phyloP scores from a whole-genome alignment of 2,888 invertebrate species.

The Scelioninae gen. 1 region DNA sequence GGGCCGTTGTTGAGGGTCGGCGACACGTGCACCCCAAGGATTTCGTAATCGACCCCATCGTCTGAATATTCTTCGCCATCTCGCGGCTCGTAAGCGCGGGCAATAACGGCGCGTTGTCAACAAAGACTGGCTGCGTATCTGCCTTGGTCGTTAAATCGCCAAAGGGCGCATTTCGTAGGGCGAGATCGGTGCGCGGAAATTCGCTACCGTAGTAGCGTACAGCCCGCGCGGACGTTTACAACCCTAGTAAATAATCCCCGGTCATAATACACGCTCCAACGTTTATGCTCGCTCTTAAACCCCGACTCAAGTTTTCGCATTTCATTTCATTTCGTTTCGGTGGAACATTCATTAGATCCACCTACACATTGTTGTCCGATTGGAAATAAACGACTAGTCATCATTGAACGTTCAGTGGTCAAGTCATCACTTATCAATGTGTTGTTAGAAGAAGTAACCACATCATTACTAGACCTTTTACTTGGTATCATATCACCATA shows the following conservation, averaged over 20 bases:
- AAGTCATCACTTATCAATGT: too few relatives aligned
- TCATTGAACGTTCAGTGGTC: too few relatives aligned
- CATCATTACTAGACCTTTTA: too few relatives aligned
- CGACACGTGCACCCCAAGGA: conserved; percentile 54
- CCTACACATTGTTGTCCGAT: too few relatives aligned
- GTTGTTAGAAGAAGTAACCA: too few relatives aligned
- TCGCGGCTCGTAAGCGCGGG: too few relatives aligned
- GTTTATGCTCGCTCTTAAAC: conserved; percentile 52
- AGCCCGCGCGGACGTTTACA: conserved; percentile 78
- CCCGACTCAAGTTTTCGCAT: conserved; percentile 45
- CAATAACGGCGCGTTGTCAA: conserved; percentile 77
- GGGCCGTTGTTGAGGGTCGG: conserved; percentile 48
- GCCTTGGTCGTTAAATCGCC: conserved; percentile 79
- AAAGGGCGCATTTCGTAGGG: conserved; percentile 61
- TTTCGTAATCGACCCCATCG: conserved; percentile 55
- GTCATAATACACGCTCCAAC: conserved; percentile 66
- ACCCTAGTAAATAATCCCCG: conserved; percentile 80
- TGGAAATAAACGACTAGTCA: too few relatives aligned
- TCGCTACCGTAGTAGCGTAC: conserved; percentile 42
- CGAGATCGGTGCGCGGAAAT: conserved; percentile 40
- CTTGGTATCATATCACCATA: too few relatives aligned
- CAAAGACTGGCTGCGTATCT: conserved; percentile 75
- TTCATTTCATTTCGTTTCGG: conserved; percentile 28
- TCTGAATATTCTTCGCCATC: too few relatives aligned
- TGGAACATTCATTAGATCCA: not conserved